Conservation (phyloP, 2,888 invertebrate species). For the Blastobasis lacticolella region DNA sequence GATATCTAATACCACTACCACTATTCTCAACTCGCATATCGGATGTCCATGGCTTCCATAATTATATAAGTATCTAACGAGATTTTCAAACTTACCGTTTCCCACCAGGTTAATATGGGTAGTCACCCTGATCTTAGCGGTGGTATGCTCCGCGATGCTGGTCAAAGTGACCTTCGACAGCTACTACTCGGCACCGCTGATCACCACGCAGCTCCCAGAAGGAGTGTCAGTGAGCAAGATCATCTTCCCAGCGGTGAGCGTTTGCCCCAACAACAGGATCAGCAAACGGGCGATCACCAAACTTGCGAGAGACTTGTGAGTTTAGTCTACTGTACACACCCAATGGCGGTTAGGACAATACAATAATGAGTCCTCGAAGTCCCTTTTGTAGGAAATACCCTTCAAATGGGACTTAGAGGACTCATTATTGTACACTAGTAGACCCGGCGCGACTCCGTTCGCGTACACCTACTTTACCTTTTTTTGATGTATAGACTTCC, state of each 20-base stretch:
- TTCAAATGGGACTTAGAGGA: too few species aligned
- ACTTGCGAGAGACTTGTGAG: constrained; percentile 54
- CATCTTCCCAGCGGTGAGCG: constrained; percentile 64
- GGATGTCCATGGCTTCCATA: too few species aligned
- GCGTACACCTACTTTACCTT: too few species aligned
- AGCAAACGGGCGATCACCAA: constrained; percentile 49
- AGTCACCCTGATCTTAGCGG: constrained; percentile 46
- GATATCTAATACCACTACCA: too few species aligned
- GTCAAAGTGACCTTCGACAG: constrained; percentile 55
- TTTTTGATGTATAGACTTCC: too few species aligned
- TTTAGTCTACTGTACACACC: constrained; percentile 2
- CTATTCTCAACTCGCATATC: too few species aligned
- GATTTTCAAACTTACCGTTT: neutral
- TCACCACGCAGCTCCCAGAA: constrained; percentile 60
- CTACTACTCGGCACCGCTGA: constrained; percentile 53
- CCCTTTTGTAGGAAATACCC: too few species aligned
- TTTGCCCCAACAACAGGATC: constrained; percentile 66
- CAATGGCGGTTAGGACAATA: too few species aligned
- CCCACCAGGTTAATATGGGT: constrained; percentile 51
- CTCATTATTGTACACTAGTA: too few species aligned
- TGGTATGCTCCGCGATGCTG: constrained; percentile 50
- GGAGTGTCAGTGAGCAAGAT: constrained; percentile 58
- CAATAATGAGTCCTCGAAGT: too few species aligned
- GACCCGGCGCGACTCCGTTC: too few species aligned
- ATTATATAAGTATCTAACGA: too few species aligned